phyloP scores from a whole-genome alignment of 2,113 vertebrate species.

The Azemiops feae region DNA sequence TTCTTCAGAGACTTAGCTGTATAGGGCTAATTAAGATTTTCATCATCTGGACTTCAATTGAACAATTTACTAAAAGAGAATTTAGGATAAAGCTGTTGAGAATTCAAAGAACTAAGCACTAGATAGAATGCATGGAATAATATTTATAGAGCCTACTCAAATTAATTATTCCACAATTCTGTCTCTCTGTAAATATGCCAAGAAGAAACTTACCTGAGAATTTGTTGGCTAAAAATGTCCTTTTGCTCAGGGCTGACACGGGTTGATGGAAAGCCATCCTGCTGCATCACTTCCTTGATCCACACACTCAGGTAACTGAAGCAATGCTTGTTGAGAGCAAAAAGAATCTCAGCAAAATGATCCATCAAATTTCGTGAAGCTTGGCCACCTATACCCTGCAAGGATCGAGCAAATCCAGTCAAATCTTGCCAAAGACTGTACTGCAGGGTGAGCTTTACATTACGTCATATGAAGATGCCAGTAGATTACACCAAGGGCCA shows the following conservation, averaged over 20 bases:
- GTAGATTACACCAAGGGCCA: background rate
- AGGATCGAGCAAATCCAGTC: slow-evolving; percentile 26
- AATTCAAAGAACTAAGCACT: background rate
- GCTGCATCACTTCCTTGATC: slow-evolving; percentile 93
- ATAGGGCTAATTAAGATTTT: background rate
- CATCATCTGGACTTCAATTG: background rate
- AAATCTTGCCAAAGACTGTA: background rate
- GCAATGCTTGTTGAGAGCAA: slow-evolving; percentile 95
- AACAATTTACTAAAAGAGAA: background rate
- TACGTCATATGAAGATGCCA: background rate
- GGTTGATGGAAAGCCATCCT: slow-evolving; percentile 88
- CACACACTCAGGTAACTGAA: slow-evolving; percentile 88
- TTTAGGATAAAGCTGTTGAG: background rate
- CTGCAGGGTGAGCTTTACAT: background rate
- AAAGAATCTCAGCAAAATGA: slow-evolving; percentile 94
- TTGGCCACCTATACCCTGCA: slow-evolving; percentile 90
- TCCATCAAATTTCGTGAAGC: slow-evolving; percentile 97
- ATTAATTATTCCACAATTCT: background rate
- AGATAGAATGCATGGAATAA: background rate
- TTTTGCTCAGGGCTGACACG: slow-evolving; percentile 90
- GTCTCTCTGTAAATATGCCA: background rate
- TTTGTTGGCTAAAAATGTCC: slow-evolving; percentile 93
- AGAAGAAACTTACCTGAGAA: slow-evolving; percentile 81
- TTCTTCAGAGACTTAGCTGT: background rate
- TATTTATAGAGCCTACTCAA: background rate